These are phyloP conservation scores for Arothron firmamentum DNA, from an alignment of 2,113 vertebrate species.

Conservation along the genomic window DNA sequence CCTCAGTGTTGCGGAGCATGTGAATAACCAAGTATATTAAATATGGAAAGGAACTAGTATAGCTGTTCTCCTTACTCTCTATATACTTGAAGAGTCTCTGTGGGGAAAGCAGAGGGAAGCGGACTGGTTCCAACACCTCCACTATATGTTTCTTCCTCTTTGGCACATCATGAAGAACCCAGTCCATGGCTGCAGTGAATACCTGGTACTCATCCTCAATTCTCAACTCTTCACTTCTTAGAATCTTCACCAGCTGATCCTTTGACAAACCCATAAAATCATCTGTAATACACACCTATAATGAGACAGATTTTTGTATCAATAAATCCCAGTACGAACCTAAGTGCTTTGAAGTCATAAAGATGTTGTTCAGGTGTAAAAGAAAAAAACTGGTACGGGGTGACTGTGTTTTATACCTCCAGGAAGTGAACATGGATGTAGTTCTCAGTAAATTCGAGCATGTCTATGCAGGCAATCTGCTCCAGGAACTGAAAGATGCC, in stretches of 20 bases:
- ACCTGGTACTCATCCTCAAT: conserved; percentile 98
- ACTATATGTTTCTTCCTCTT: conserved; percentile 89
- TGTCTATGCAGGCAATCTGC: conserved; percentile 87
- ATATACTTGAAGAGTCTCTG: conserved; percentile 92
- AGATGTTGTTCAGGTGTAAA: too few species aligned
- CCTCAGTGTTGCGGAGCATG: neutral
- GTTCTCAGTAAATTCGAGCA: conserved; percentile 90
- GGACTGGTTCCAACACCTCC: conserved; percentile 89
- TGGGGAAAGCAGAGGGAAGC: conserved; percentile 89
- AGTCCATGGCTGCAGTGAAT: conserved; percentile 90
- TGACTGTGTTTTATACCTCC: conserved; percentile 70
- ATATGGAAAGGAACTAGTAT: neutral
- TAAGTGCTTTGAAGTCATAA: too few species aligned
- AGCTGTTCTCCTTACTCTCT: conserved; percentile 77
- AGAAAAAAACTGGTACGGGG: neutral
- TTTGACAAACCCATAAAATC: conserved; percentile 88
- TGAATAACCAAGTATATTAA: neutral
- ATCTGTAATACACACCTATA: conserved; percentile 77
- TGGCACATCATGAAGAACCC: conserved; percentile 87
- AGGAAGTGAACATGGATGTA: conserved; percentile 93
- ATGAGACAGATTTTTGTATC: neutral
- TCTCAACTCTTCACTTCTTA: conserved; percentile 90
- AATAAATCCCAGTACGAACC: too few species aligned
- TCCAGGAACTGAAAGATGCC: conserved; percentile 96
- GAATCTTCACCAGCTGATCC: conserved; percentile 86